phyloP scores from a whole-genome alignment of 2,888 invertebrate genomes.

The Chloromyia formosa region DNA sequence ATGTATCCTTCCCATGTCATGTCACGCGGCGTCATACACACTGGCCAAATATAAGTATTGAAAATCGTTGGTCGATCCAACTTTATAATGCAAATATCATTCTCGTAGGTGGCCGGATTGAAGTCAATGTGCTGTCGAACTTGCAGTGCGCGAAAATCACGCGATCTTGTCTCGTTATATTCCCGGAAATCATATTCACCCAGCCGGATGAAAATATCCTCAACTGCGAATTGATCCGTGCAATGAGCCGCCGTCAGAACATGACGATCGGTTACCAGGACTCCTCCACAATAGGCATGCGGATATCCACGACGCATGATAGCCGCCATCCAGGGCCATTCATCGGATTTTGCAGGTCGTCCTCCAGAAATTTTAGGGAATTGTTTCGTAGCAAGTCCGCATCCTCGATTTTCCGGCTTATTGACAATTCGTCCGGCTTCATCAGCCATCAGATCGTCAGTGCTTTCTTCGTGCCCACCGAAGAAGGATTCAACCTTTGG shows the following conservation, averaged over 20 bases:
- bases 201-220: constrained; percentile 74
- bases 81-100: constrained; percentile 81
- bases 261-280: constrained; percentile 79
- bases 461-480: constrained; percentile 53
- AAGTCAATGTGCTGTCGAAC: constrained; percentile 76
- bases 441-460: constrained; percentile 30
- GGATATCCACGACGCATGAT: constrained; percentile 70
- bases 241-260: constrained; percentile 69
- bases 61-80: constrained; percentile 74
- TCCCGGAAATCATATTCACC: constrained; percentile 83
- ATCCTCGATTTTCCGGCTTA: constrained; percentile 60
- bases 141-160: constrained; percentile 74
- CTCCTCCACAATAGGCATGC: constrained; percentile 81
- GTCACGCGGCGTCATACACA: constrained; percentile 79
- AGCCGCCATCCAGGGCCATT: constrained; percentile 89
- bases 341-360: constrained; percentile 71
- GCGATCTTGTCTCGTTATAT: constrained; percentile 73
- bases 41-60: constrained; percentile 83
- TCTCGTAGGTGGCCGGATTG: constrained; percentile 72
- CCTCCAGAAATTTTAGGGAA: constrained; percentile 70
- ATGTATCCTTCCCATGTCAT: constrained; percentile 69
- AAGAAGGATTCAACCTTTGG: constrained; percentile 62
- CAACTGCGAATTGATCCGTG: constrained; percentile 67
- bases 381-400: constrained; percentile 62
- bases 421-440: constrained; percentile 57